Conservation (phyloP, 2,113 vertebrate genomes). For the Athene noctua region DNA sequence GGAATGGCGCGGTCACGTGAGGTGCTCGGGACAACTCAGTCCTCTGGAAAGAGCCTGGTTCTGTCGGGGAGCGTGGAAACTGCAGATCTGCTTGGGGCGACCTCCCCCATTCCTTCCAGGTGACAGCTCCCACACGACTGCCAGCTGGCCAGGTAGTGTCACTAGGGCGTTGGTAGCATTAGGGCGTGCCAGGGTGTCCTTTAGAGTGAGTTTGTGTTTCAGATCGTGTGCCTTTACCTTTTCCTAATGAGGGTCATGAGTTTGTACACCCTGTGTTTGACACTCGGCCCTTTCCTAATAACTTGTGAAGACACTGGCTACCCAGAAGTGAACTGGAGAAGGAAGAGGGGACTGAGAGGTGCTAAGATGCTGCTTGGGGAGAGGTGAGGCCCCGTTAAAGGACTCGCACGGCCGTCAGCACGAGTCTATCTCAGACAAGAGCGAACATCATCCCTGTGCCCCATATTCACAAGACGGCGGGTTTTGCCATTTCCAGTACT, state of each 20-base stretch:
- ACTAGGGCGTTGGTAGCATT: background rate
- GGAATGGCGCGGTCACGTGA: accelerated
- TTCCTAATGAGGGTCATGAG: background rate
- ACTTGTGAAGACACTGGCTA: background rate
- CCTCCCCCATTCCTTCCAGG: background rate
- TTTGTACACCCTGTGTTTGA: background rate
- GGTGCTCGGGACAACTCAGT: background rate
- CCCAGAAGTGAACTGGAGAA: background rate
- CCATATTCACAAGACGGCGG: background rate
- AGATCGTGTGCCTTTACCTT: background rate
- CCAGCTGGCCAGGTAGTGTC: background rate
- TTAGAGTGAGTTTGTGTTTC: background rate
- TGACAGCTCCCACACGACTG: background rate
- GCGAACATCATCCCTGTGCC: background rate
- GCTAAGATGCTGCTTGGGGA: background rate
- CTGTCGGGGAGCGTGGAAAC: background rate
- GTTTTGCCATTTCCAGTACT: background rate
- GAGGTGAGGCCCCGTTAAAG: background rate
- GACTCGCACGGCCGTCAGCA: background rate
- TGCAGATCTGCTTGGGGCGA: background rate
- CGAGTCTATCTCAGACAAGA: background rate
- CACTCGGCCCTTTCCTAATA: background rate
- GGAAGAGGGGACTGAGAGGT: background rate
- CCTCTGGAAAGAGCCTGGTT: background rate
- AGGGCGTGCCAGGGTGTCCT: background rate